Percentiles rank a stretch among this genome's conserved stretches.
These are phyloP conservation scores for Lethrus apterus DNA, from an alignment of 1,140 invertebrate species.

Conservation along the genomic window DNA sequence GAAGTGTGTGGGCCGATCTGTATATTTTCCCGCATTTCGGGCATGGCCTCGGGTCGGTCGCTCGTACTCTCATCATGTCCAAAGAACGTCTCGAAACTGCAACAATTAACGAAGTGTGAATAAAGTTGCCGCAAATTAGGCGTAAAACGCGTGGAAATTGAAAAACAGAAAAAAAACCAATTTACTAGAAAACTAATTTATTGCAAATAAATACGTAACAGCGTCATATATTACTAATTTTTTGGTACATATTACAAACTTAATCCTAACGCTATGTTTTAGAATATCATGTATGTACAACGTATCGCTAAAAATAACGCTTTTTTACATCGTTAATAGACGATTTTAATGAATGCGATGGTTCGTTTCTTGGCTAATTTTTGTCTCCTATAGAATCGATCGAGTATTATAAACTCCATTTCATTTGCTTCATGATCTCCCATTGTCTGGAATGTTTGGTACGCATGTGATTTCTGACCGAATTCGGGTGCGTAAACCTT, in stretches of 20 bases:
- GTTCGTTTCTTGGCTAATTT: no score
- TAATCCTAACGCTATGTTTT: no score
- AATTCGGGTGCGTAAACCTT: conserved; percentile 71
- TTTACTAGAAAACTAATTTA: conserved; percentile 8
- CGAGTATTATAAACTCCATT: conserved; percentile 56
- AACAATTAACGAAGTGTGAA: conserved; percentile 32
- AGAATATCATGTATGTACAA: no score
- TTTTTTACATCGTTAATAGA: no score
- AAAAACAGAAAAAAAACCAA: neutral
- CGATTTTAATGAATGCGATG: neutral
- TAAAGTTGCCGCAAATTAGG: no score
- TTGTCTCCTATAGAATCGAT: no score
- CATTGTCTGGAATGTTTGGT: conserved; percentile 70
- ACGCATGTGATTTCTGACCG: conserved; percentile 75
- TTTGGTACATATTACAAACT: no score
- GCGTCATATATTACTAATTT: neutral
- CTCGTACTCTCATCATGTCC: conserved; percentile 77
- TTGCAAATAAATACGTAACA: conserved; percentile 6
- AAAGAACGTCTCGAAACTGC: conserved; percentile 64
- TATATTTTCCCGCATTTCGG: conserved; percentile 91
- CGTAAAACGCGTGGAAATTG: no score
- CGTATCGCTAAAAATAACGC: no score
- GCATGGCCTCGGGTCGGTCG: conserved; percentile 83
- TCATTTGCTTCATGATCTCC: conserved; percentile 73
- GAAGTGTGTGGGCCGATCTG: conserved; percentile 78